Evolutionary conservation across 1,140 invertebrate species (phyloP).

Genomic region (Drosophila simulans): DNA sequence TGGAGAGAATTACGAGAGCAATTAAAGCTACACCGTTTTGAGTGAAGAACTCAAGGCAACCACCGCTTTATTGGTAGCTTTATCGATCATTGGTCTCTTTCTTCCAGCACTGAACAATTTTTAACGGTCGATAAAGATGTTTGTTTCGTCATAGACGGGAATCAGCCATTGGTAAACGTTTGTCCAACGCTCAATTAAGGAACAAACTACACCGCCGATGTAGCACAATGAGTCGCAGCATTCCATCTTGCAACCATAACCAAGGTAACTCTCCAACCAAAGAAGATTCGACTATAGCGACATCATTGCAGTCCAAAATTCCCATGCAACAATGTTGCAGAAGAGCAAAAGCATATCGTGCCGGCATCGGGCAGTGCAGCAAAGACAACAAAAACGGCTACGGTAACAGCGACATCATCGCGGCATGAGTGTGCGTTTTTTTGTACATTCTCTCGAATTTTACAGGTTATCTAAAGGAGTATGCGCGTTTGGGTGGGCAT

Average conservation of each 20-base stretch:
- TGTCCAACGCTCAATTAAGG: conserved; percentile 61
- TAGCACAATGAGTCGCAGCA: conserved; percentile 7
- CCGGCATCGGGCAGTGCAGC: conserved; percentile 31
- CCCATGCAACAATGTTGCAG: conserved; percentile 79
- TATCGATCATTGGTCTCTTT: conserved; percentile 10
- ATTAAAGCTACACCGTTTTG: conserved; percentile 60
- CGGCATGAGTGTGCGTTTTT: conserved; percentile 43
- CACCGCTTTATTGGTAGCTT: background rate
- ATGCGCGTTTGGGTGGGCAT: too few species aligned
- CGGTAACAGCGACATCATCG: conserved; percentile 50
- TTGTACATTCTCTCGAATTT: conserved; percentile 7
- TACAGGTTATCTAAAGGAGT: conserved; percentile 10
- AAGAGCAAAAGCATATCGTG: conserved; percentile 56
- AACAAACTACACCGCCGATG: conserved; percentile 34
- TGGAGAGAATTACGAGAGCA: conserved; percentile 66
- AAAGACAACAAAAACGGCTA: conserved; percentile 33
- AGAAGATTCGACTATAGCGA: conserved; percentile 3
- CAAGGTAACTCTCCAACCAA: conserved; percentile 11
- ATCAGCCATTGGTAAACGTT: conserved; percentile 26
- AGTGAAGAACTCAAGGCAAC: conserved; percentile 19
- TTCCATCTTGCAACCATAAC: conserved; percentile 17
- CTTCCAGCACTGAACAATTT: background rate
- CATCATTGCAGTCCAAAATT: conserved; percentile 36
- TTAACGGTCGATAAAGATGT: conserved; percentile 3
- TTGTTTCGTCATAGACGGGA: background rate